Percentiles rank a stretch among this genome's conserved stretches.
phyloP scores from a whole-genome alignment of 2,888 invertebrate genomes.

The Phengaris alcon region DNA sequence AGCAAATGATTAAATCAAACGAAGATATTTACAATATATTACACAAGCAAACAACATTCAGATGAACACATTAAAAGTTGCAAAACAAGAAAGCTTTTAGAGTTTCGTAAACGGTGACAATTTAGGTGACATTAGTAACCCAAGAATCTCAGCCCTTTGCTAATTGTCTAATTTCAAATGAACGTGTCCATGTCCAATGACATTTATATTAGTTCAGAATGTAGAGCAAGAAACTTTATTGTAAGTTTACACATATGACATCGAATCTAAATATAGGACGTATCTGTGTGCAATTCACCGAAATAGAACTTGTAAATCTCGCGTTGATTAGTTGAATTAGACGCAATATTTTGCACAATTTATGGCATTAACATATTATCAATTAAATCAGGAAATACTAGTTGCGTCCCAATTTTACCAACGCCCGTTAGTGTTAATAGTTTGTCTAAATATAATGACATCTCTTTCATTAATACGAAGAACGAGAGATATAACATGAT shows the following conservation, averaged over 20 bases:
- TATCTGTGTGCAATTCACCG: slow-evolving; percentile 2
- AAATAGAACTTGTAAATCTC: slow-evolving; percentile 13
- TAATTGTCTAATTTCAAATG: neutral
- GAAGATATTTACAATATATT: too few species aligned
- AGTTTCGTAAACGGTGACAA: slow-evolving; percentile 46
- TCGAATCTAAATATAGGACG: slow-evolving; percentile 9
- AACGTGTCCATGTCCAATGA: neutral
- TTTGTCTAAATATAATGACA: too few species aligned
- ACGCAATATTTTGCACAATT: slow-evolving; percentile 2
- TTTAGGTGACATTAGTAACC: slow-evolving; percentile 46
- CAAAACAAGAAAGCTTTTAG: slow-evolving; percentile 61
- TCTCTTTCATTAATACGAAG: too few species aligned
- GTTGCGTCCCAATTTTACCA: too few species aligned
- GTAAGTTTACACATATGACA: slow-evolving; percentile 1
- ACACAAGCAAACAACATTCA: slow-evolving; percentile 52
- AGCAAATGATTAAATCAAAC: slow-evolving; percentile 47
- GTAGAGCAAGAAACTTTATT: slow-evolving; percentile 12
- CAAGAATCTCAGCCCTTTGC: slow-evolving; percentile 33
- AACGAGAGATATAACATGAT: too few species aligned
- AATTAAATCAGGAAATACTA: neutral
- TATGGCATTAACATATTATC: neutral
- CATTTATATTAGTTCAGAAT: slow-evolving; percentile 4
- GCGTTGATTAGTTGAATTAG: neutral
- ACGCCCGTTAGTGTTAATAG: too few species aligned
- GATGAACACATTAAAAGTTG: slow-evolving; percentile 51